Conservation (phyloP, 2,888 invertebrate species). For the Malthinus seriepunctatus region DNA sequence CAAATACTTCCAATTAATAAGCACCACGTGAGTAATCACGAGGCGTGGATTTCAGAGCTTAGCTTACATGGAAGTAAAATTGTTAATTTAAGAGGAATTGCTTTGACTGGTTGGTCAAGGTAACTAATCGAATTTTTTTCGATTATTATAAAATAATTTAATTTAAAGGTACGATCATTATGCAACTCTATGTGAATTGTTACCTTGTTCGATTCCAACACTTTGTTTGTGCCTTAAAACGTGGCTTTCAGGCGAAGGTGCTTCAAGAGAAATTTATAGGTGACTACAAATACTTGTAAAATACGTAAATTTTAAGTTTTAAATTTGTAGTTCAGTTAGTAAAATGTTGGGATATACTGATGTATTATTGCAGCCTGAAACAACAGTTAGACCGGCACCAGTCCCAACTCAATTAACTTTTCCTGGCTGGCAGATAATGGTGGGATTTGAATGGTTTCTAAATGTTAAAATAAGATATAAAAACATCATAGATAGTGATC, state of each 20-base stretch:
- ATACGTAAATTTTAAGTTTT: not conserved
- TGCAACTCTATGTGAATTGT: constrained; percentile 69
- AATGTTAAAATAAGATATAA: constrained; percentile 58
- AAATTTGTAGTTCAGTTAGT: constrained; percentile 41
- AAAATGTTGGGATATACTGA: constrained; percentile 55
- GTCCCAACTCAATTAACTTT: constrained; percentile 57
- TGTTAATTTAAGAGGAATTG: constrained; percentile 64
- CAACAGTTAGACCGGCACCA: constrained; percentile 51
- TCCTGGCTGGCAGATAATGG: constrained; percentile 56
- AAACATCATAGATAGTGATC: constrained; percentile 58
- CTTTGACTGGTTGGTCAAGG: constrained; percentile 77
- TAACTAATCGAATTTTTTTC: constrained; percentile 40
- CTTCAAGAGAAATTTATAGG: constrained; percentile 53
- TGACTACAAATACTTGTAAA: constrained; percentile 38
- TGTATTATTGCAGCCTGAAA: constrained; percentile 49
- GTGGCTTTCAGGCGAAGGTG: constrained; percentile 56
- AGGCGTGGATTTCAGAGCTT: constrained; percentile 68
- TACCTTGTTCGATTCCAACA: constrained; percentile 67
- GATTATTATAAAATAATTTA: no score
- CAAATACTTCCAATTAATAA: constrained; percentile 67
- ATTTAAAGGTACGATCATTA: constrained; percentile 69
- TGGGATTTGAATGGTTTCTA: constrained; percentile 58
- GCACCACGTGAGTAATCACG: constrained; percentile 77
- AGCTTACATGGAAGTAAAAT: constrained; percentile 57
- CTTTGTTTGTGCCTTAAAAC: constrained; percentile 64